Conservation (phyloP, 2,888 invertebrate genomes). For the Amaurobius ferox region DNA sequence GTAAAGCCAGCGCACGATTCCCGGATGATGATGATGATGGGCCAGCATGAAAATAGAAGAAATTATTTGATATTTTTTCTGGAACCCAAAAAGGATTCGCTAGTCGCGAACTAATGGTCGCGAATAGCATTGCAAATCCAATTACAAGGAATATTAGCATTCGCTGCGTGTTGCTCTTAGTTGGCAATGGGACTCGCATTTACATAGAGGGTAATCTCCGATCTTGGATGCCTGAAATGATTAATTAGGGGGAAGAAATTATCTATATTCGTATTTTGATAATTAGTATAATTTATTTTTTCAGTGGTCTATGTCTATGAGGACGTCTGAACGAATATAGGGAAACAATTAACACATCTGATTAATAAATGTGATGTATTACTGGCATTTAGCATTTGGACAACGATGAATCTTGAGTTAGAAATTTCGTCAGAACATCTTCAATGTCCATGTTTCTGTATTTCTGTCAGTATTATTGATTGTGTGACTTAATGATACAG, state of each 20-base stretch:
- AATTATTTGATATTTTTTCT: constrained; percentile 32
- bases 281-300: constrained; percentile 16
- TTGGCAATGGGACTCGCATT: background rate
- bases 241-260: constrained; percentile 9
- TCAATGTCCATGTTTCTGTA: background rate
- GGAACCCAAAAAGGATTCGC: background rate
- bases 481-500: background rate
- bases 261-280: constrained; percentile 14
- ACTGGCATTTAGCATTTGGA: background rate
- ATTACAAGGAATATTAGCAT: constrained; percentile 36
- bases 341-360: constrained; percentile 6
- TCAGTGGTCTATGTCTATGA: background rate
- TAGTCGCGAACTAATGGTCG: constrained; percentile 32
- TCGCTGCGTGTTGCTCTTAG: constrained; percentile 32
- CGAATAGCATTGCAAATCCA: constrained; percentile 46
- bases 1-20: constrained; percentile 36
- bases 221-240: constrained; percentile 6
- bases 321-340: background rate
- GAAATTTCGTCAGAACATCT: background rate
- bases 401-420: background rate
- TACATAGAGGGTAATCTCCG: constrained; percentile 6
- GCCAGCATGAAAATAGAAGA: constrained; percentile 37
- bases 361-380: background rate
- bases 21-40: constrained; percentile 49
- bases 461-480: background rate